These are phyloP conservation scores for Neopipo cinnamomea DNA, from an alignment of 2,113 vertebrate genomes.

Conservation along the genomic window DNA sequence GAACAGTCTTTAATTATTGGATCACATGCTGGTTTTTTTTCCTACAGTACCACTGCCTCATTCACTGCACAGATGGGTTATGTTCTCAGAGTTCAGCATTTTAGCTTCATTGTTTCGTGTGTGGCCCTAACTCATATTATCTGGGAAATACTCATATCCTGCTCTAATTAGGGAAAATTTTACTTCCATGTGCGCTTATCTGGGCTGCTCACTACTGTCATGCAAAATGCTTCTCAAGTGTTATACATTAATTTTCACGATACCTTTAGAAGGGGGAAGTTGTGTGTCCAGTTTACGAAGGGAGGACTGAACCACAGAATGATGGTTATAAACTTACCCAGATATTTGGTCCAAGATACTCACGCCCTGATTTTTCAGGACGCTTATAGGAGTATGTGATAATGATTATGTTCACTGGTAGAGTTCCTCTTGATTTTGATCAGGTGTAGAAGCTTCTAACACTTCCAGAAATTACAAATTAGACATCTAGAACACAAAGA, in stretches of 20 bases:
- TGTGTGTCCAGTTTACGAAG: not conserved
- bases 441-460: not conserved
- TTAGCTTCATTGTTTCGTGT: not conserved
- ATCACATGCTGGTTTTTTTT: not conserved
- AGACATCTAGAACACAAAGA: not conserved
- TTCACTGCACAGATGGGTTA: constrained; percentile 33
- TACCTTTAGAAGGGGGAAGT: not conserved
- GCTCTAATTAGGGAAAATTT: not conserved
- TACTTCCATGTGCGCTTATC: not conserved
- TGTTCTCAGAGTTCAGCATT: not conserved
- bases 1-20: constrained; percentile 34
- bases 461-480: not conserved
- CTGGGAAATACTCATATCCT: not conserved
- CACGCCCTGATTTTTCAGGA: not conserved
- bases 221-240: not conserved
- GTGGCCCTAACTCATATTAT: not conserved
- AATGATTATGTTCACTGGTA: not conserved
- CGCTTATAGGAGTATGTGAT: not conserved
- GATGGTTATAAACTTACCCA: not conserved
- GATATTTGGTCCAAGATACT: not conserved
- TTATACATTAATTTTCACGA: not conserved
- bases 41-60: not conserved
- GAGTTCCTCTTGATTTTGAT: not conserved
- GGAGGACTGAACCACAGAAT: not conserved
- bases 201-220: not conserved